Conservation (phyloP, 2,113 vertebrate genomes). For the Silurus meridionalis region DNA sequence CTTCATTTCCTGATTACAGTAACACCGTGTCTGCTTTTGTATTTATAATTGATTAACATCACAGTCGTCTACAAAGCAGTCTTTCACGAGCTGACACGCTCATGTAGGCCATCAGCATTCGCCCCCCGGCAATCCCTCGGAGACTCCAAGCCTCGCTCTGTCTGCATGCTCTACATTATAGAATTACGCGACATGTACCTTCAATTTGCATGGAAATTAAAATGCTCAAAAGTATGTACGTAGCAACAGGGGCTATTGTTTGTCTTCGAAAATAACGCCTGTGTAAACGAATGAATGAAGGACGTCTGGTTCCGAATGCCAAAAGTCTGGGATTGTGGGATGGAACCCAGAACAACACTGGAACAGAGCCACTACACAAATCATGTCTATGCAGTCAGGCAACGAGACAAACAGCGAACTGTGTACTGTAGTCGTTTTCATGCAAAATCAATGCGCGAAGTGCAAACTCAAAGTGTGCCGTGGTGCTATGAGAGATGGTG, state of each 20-base stretch:
- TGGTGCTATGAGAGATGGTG: conserved; percentile 56
- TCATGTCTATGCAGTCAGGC: conserved; percentile 4
- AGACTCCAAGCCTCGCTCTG: conserved; percentile 30
- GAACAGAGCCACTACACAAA: conserved; percentile 21
- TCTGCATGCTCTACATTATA: conserved; percentile 27
- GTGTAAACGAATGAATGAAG: conserved; percentile 30
- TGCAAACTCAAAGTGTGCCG: conserved; percentile 54
- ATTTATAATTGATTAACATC: conserved; percentile 74
- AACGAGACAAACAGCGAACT: conserved; percentile 1
- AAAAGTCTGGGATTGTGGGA: conserved; percentile 33
- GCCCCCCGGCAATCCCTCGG: conserved; percentile 50
- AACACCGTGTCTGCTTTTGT: conserved; percentile 65
- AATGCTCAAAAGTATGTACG: conserved; percentile 32
- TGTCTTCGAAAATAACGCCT: conserved; percentile 36
- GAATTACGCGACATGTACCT: conserved; percentile 5
- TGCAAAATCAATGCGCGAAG: conserved; percentile 50
- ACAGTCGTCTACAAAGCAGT: conserved; percentile 43
- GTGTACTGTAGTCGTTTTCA: conserved; percentile 41
- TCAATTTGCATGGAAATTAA: conserved; percentile 44
- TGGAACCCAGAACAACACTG: neutral
- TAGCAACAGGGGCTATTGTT: conserved; percentile 37
- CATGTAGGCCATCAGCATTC: conserved; percentile 43
- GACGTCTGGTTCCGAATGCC: conserved; percentile 9
- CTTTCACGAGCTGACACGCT: conserved; percentile 61
- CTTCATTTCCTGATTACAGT: conserved; percentile 63